Conservation (phyloP, 2,888 invertebrate genomes). For the Endomychus coccineus region DNA sequence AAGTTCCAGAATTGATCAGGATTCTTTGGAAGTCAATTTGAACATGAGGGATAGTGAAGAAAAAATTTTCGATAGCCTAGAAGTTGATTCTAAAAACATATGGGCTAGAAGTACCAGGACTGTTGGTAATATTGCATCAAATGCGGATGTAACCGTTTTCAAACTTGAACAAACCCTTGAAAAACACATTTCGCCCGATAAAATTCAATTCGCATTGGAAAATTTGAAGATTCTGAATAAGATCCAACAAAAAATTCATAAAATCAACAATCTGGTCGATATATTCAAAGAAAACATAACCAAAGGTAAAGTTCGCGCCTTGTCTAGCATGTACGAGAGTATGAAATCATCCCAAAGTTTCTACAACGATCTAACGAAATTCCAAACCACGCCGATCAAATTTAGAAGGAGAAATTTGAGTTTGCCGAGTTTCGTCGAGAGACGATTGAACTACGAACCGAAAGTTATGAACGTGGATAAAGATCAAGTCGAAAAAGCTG, state of each 20-base stretch:
- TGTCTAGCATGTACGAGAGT: conserved; percentile 66
- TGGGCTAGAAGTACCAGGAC: conserved; percentile 19
- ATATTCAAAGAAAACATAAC: conserved; percentile 52
- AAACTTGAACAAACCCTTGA: conserved; percentile 25
- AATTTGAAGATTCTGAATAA: conserved; percentile 56
- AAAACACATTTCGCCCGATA: conserved; percentile 20
- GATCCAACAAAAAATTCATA: conserved; percentile 62
- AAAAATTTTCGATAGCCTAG: conserved; percentile 35
- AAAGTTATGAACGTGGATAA: conserved; percentile 15
- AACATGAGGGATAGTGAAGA: conserved; percentile 28
- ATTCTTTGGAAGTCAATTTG: conserved; percentile 37
- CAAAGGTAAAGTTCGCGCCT: conserved; percentile 60
- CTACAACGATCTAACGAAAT: conserved; percentile 45
- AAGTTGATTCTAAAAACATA: conserved; percentile 24
- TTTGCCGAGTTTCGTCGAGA: conserved; percentile 34
- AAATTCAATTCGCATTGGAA: conserved; percentile 42
- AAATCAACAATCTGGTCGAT: conserved; percentile 61
- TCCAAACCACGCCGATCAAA: conserved; percentile 48
- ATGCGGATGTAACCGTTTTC: conserved; percentile 28
- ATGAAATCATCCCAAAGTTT: conserved; percentile 50
- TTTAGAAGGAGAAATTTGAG: conserved; percentile 58
- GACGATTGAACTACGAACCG: conserved; percentile 26
- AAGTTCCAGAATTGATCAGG: conserved; percentile 34
- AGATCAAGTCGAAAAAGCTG: not conserved
- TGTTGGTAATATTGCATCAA: conserved; percentile 8